Evolutionary conservation across 2,888 invertebrate species (phyloP), one percentile per base, ranked within the genome.

Genomic region (Asteroscopus sphinx): DNA sequence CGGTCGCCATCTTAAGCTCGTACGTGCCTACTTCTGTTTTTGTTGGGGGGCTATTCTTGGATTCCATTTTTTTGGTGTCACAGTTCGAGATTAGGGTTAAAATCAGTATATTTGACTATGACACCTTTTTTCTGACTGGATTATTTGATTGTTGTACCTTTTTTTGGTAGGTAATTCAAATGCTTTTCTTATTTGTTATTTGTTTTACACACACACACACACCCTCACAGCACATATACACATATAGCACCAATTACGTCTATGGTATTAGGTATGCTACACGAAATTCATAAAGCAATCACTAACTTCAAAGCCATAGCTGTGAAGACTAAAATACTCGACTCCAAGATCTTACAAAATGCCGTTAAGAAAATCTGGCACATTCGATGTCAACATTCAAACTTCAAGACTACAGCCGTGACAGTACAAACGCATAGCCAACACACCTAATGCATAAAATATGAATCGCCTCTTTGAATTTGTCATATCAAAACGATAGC

Each of bases 361-460:
- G 26, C 28, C 30, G 45, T 55, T 41, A 42, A 47, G 52, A 73
- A 64, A 60, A 61, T 47, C 41, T 44, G 40, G 40, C 32, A 65
- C 36, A 56, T 44, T 30, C 51, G 54, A 32, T 54, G 45, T 60
- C 46, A 60, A 65, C 53, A 49, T 54, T 64, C 59, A 65, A 73
- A 77, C 67, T 73, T 76, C 71, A 72, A 76, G 75, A 80, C 76
- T 68, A 73, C 53, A 51, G 56, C 48, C 63, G 57, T 62, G 66
- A 53, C 61, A 58, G 73, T 75, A 77, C 79, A 77, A 80, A 76
- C 72, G 77, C 79, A 79, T 80, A 82, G 78, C 77, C 75, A 80
- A 83, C 80, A 81, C 79, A 72, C 73, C 83, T 89, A 83, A 91
- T 91, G 89, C 88, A 92, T 92, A 89, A 91, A 91, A 91, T 91